Evolutionary conservation across 1,140 invertebrate species (phyloP), one percentile per base, ranked within the genome.

Genomic region (Calephelis virginiensis): DNA sequence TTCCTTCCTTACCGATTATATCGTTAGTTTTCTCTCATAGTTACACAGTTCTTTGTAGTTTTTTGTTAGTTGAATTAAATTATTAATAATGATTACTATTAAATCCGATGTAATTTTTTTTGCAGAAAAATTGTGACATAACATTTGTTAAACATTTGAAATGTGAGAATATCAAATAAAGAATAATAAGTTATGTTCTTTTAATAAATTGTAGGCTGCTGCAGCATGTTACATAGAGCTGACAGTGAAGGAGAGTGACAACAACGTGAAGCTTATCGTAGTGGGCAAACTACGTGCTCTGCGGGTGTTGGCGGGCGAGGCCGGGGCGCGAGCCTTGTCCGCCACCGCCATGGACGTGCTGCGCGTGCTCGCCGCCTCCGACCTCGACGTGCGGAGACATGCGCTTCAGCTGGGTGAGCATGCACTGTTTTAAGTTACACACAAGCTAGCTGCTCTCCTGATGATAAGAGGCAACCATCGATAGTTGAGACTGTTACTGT

Each of bases 241-340:
- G 69, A 98, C 99, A 70, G 96, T 99, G 6, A 99, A 99, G 92
- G 99, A 99, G 91, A 99, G 98, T 90, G 99, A 99, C 86, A 99
- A 99, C 91, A 99, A 99, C 93, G 98, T 99, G 0, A 99, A 99
- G 92, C 92, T 99, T 59, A 99, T 99, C 78, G 98, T 99, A 3
- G 92, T 99, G 68, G 98, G 99, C 85, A 95, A 98, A 60, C 92
- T 99, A 63, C 96, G 99, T 76, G 95, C 96, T 4, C 93, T 99
- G 80, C 96, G 96, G 75, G 96, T 97, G 56, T 94, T 95, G 80
- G 95, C 97, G 28, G 94, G 95, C 59, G 97, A 98, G 82, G 94
- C 94, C 64, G 97, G 98, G 78, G 97, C 99, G 85, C 94, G 97
- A 84, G 97, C 99, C 0, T 93, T 99, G 67, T 98, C 99, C 90